These are phyloP conservation scores for Rhopilema esculentum DNA, from an alignment of 30 jellyfish, hydroid and myxozoan genomes.

Conservation along the genomic window DNA sequence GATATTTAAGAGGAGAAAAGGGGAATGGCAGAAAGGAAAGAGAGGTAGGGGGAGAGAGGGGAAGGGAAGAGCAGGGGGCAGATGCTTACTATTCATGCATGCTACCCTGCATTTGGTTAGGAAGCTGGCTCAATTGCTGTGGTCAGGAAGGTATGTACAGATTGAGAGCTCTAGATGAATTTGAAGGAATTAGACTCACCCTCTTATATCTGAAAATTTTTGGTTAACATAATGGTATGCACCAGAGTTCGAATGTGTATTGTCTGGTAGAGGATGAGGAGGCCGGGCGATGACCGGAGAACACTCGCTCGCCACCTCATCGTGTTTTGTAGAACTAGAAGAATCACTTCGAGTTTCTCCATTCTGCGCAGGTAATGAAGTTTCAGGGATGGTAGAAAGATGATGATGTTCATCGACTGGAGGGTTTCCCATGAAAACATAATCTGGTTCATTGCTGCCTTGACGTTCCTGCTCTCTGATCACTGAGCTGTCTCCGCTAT, in stretches of 20 bases:
- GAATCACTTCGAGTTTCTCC: background rate
- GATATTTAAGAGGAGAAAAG: background rate
- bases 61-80: too few species aligned
- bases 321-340: background rate
- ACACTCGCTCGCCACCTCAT: background rate
- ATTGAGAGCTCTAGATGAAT: too few species aligned
- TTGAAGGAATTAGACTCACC: background rate
- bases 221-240: constrained; percentile 3
- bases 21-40: background rate
- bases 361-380: background rate
- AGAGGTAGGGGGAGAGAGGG: too few species aligned
- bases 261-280: background rate
- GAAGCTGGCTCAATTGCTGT: too few species aligned
- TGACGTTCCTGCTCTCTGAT: background rate
- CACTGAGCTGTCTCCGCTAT: constrained; percentile 44
- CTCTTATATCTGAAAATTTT: background rate
- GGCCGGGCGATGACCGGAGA: background rate
- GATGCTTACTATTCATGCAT: too few species aligned
- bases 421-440: background rate
- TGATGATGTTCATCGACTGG: background rate
- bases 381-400: constrained; percentile 1
- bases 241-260: background rate
- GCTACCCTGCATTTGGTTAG: too few species aligned
- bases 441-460: background rate
- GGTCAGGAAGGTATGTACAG: too few species aligned